phyloP scores from a whole-genome alignment of 2,888 invertebrate species.

The Sesia bembeciformis region DNA sequence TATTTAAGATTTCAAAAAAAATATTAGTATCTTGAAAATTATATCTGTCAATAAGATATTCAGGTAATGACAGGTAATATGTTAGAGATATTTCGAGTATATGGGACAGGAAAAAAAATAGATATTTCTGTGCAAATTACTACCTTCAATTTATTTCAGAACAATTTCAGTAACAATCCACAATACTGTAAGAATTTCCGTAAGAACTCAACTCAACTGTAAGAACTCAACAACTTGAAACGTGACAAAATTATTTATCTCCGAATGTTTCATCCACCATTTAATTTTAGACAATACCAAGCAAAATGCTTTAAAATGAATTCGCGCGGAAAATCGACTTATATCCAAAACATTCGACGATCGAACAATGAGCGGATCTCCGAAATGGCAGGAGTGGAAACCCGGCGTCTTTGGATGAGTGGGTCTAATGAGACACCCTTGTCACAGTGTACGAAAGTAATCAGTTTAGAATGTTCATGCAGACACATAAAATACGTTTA shows the following conservation, averaged over 20 bases:
- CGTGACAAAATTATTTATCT: not conserved
- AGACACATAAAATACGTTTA: too few relatives aligned
- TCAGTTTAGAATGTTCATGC: not conserved
- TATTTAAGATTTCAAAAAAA: too few relatives aligned
- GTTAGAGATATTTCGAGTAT: too few relatives aligned
- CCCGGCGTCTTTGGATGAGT: conserved; percentile 19
- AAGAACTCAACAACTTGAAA: not conserved
- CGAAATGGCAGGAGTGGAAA: conserved; percentile 11
- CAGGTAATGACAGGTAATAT: too few relatives aligned
- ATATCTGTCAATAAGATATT: too few relatives aligned
- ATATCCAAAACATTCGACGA: not conserved
- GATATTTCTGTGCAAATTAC: too few relatives aligned
- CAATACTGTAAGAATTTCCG: too few relatives aligned
- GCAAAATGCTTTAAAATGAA: not conserved
- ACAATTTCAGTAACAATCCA: too few relatives aligned
- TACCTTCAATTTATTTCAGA: too few relatives aligned
- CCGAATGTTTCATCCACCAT: not conserved
- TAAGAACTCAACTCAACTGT: too few relatives aligned
- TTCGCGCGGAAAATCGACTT: not conserved
- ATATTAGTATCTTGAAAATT: too few relatives aligned
- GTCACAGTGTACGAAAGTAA: not conserved
- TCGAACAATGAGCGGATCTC: not conserved
- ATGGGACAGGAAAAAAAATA: too few relatives aligned
- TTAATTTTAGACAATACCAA: not conserved
- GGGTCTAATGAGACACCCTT: conserved; percentile 29